Conservation (phyloP, 2,113 vertebrate genomes). For the Platichthys flesus region DNA sequence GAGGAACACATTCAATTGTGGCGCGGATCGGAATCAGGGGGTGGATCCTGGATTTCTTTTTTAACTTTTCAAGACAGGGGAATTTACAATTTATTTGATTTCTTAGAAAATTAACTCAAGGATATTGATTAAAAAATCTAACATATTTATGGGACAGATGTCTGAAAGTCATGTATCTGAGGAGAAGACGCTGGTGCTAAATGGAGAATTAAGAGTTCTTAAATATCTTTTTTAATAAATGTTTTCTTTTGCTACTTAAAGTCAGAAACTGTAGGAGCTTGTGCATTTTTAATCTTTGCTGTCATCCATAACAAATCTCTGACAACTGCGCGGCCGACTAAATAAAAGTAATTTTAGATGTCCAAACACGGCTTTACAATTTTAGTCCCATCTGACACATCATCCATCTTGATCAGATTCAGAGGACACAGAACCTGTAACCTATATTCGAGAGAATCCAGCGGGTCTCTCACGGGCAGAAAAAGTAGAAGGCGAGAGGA, state of each 20-base stretch:
- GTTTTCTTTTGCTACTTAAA: neutral
- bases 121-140: too few species aligned
- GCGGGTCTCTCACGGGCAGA: conserved; percentile 58
- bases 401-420: conserved; percentile 70
- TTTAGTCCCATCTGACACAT: conserved; percentile 42
- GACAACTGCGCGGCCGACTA: neutral
- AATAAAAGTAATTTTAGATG: conserved; percentile 28
- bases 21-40: too few species aligned
- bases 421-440: conserved; percentile 60
- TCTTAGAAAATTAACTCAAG: too few species aligned
- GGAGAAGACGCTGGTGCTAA: neutral
- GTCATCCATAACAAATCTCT: neutral
- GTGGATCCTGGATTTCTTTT: too few species aligned
- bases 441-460: conserved; percentile 54
- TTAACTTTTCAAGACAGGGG: too few species aligned
- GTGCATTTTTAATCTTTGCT: neutral
- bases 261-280: neutral
- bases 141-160: too few species aligned
- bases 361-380: conserved; percentile 39
- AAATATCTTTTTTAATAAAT: neutral
- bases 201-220: neutral
- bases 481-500: conserved; percentile 55
- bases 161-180: neutral
- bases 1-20: too few species aligned
- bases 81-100: too few species aligned